phyloP scores from a whole-genome alignment of 2,888 invertebrate species.

The Sinelater perroti region DNA sequence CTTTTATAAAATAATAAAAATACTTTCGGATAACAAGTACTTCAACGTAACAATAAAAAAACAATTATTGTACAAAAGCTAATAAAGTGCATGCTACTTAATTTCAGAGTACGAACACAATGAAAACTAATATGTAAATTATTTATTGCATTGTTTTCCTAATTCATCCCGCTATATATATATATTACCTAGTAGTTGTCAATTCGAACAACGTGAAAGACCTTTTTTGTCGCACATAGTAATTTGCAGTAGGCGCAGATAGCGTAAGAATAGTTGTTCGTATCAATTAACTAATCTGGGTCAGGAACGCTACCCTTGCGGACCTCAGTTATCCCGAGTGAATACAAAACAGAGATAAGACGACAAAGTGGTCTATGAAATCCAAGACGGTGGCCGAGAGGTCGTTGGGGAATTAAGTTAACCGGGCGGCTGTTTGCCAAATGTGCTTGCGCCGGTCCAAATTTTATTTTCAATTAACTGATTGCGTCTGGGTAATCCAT shows the following conservation, averaged over 20 bases:
- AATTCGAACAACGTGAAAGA: background rate
- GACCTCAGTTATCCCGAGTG: conserved; percentile 16
- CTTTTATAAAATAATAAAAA: too few relatives aligned
- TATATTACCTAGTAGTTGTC: background rate
- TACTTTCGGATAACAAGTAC: too few relatives aligned
- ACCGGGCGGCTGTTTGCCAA: background rate
- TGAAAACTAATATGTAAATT: too few relatives aligned
- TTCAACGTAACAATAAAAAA: too few relatives aligned
- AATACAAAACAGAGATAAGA: conserved; percentile 19
- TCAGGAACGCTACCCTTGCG: conserved; percentile 1
- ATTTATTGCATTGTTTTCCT: too few relatives aligned
- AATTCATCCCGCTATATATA: too few relatives aligned
- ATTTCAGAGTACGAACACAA: too few relatives aligned
- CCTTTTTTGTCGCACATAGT: conserved; percentile 9
- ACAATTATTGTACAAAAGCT: too few relatives aligned
- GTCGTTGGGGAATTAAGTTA: conserved; percentile 6
- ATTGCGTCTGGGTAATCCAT: too few relatives aligned
- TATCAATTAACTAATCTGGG: conserved; percentile 24
- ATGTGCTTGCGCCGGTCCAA: conserved; percentile 2
- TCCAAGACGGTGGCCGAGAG: conserved; percentile 9
- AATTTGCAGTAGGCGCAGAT: conserved; percentile 13
- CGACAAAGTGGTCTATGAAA: conserved; percentile 20
- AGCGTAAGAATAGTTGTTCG: conserved; percentile 19
- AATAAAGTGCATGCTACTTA: too few relatives aligned
- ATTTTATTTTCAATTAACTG: too few relatives aligned